phyloP scores from a whole-genome alignment of 2,888 invertebrate species.

The Nematopogon swammerdamellus region DNA sequence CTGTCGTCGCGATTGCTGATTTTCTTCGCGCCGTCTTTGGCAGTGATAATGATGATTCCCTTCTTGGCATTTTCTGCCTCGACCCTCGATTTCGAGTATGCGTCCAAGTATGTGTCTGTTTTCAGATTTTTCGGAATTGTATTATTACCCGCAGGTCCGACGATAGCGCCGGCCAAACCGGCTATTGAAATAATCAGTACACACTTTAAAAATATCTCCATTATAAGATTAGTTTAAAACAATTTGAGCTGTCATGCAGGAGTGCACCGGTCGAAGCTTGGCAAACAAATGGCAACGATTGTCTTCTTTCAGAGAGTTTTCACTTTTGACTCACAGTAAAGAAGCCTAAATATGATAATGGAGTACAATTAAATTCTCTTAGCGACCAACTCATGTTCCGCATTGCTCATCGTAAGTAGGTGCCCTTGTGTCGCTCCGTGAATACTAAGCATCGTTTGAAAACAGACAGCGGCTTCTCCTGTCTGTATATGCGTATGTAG shows the following conservation, averaged over 20 bases:
- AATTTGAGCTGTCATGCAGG: background rate
- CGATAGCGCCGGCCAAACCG: constrained; percentile 33
- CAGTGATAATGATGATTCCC: constrained; percentile 42
- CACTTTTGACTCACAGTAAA: constrained; percentile 56
- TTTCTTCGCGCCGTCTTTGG: constrained; percentile 42
- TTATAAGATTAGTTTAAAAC: background rate
- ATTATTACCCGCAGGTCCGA: constrained; percentile 30
- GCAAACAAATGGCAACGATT: constrained; percentile 44
- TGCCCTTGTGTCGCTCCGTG: constrained; percentile 24
- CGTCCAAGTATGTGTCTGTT: constrained; percentile 63
- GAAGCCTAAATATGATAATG: constrained; percentile 57
- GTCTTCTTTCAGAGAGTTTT: constrained; percentile 44
- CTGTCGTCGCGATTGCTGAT: constrained; percentile 26
- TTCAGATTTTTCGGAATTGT: constrained; percentile 28
- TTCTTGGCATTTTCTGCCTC: constrained; percentile 45
- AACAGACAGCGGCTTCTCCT: background rate
- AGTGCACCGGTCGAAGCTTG: constrained; percentile 48
- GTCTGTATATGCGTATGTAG: background rate
- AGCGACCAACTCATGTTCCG: constrained; percentile 45
- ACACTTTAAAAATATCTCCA: background rate
- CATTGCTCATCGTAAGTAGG: constrained; percentile 53
- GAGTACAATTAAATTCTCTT: constrained; percentile 54
- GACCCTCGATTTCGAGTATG: constrained; percentile 56
- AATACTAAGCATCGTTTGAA: constrained; percentile 30
- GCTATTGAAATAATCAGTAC: constrained; percentile 16